These are phyloP conservation scores for Macrochelys suwanniensis DNA, from an alignment of 2,797 vertebrate species.

Conservation along the genomic window DNA sequence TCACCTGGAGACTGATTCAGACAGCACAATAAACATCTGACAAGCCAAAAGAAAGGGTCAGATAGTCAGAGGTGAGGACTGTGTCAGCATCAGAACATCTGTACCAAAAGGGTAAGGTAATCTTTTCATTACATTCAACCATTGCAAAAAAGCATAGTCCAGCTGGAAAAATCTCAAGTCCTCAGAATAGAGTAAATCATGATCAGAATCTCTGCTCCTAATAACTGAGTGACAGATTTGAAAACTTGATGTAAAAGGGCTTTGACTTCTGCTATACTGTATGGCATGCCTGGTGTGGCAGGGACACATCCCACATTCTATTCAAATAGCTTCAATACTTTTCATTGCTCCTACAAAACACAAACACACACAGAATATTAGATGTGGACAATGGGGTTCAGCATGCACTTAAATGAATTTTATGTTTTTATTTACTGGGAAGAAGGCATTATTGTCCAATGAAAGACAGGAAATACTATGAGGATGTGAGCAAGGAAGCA, in stretches of 20 bases:
- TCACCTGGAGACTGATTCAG: background rate
- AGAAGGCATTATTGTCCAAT: background rate
- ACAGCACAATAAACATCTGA: background rate
- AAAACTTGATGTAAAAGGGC: background rate
- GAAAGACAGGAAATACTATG: background rate
- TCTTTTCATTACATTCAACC: background rate
- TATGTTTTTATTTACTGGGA: background rate
- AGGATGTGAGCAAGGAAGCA: background rate
- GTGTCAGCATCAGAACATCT: background rate
- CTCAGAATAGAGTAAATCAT: background rate
- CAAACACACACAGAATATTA: background rate
- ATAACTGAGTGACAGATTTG: background rate
- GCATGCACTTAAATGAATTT: background rate
- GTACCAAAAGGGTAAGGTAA: background rate
- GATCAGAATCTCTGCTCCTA: background rate
- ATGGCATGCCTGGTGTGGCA: background rate
- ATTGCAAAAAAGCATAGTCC: background rate
- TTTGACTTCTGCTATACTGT: background rate
- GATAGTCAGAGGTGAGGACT: background rate
- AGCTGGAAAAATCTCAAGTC: background rate
- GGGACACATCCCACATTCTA: background rate
- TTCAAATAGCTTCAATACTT: background rate
- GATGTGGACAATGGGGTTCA: background rate
- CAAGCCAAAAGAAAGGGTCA: background rate
- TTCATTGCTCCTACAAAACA: background rate